Evolutionary conservation across 2,113 vertebrate genomes (phyloP).

Genomic region (Actinemys pallida): DNA sequence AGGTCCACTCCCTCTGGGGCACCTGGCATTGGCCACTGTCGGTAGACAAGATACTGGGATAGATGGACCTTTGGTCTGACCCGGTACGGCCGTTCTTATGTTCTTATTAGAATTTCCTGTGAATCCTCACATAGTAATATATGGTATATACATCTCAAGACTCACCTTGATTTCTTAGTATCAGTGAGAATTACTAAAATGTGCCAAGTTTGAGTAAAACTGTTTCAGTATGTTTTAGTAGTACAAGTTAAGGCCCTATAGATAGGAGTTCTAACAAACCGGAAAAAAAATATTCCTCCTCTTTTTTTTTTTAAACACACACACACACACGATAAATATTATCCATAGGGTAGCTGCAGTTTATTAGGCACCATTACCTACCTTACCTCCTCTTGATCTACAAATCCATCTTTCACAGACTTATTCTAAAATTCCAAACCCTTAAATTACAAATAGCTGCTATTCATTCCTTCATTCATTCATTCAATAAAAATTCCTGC

Average conservation of each 20-base stretch:
- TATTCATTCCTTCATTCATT: not conserved
- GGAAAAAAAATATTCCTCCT: fast-evolving
- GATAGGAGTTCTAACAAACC: fast-evolving
- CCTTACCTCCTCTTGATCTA: not conserved
- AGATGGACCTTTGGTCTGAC: too few species aligned
- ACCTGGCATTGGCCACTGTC: too few species aligned
- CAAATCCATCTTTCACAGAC: too few species aligned
- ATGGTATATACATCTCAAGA: not conserved
- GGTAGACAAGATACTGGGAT: too few species aligned
- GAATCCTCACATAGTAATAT: not conserved
- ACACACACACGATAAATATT: not conserved
- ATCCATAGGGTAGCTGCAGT: fast-evolving
- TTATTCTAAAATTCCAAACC: not conserved
- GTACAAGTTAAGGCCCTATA: not conserved
- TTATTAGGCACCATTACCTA: not conserved
- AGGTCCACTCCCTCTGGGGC: too few species aligned
- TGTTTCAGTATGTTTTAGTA: not conserved
- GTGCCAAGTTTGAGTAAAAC: fast-evolving
- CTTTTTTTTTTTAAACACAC: too few species aligned
- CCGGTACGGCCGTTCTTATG: too few species aligned
- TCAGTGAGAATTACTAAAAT: not conserved
- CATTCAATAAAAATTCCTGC: too few species aligned
- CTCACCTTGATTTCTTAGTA: not conserved
- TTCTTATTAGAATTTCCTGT: not conserved
- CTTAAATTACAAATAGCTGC: not conserved